Base-by-base conservation (phyloP, 2,797 vertebrate genomes). In the Acanthurus tractus region DNA sequence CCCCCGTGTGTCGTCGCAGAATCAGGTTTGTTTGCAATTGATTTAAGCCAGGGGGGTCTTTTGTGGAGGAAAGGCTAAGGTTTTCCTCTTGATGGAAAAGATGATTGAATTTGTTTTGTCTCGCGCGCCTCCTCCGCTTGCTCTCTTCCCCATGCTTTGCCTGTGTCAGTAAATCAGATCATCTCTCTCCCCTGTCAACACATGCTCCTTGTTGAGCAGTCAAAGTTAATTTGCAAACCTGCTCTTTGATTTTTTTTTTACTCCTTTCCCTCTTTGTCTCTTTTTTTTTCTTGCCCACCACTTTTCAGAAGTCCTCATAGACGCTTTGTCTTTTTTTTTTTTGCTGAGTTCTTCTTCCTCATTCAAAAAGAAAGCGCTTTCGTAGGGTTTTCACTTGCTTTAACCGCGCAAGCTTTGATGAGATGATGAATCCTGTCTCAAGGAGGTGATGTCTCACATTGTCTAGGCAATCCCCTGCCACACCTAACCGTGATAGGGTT, bases 11-110 rank as follows among this genome's bases (percentile, higher is more conserved):
- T 91, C 84, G 78, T 88, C 73, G 78, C 70, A 14, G 82, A 94
- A 93, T 95, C 93, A 71, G 87, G 87, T 95, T 96, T 95, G 95
- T 95, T 94, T 93, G 93, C 93, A 92, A 95, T 95, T 95, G 95
- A 94, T 95, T 96, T 94, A 94, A 94, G 90, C 92, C 81, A 70
- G 79, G 81, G 88, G 90, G 89, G 86, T 89, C 86, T 89, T 87
- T 91, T 88, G 90, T 68, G 78, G 77, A 66, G 88, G 81, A 90
- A 90, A 89, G 84, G 88, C 86, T 85, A 85, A 84, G 88, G 83
- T 92, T 94, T 93, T 91, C 83, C 85, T 92, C 92, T 88, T 93
- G 90, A 95, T 93, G 89, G 93, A 89, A 89, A 89, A 92, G 93
- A 93, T 95, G 91, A 95, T 94, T 95, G 93, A 88, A 95, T 95